Evolutionary conservation across 2,113 vertebrate species (phyloP).

Genomic region (Jacana jacana): DNA sequence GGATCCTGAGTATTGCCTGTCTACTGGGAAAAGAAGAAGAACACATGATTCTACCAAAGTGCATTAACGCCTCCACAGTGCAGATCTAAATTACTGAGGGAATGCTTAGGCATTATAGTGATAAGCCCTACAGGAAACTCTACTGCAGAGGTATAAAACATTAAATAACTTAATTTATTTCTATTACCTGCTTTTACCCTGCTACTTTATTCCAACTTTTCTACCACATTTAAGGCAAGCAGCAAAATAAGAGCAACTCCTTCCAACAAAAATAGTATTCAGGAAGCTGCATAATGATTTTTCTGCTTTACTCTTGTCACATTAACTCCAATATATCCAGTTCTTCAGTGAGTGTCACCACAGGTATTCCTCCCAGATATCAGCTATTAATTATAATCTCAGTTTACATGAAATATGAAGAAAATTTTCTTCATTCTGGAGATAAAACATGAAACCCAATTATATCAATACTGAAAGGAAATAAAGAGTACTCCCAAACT

Average conservation of each 20-base stretch:
- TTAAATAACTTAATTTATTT: constrained; percentile 22
- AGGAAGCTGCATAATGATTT: not conserved
- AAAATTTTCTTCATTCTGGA: not conserved
- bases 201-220: not conserved
- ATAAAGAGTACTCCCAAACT: not conserved
- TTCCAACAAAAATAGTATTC: not conserved
- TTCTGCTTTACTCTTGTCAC: not conserved
- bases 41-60: not conserved
- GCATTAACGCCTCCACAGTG: not conserved
- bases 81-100: not conserved
- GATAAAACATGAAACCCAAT: not conserved
- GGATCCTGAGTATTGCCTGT: not conserved
- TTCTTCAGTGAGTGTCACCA: not conserved
- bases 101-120: not conserved
- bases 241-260: not conserved
- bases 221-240: not conserved
- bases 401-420: not conserved
- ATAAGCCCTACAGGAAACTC: not conserved
- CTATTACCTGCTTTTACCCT: not conserved
- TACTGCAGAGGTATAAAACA: constrained; percentile 21
- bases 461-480: not conserved
- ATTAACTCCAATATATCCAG: not conserved
- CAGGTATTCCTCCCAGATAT: not conserved
- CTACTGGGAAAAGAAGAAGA: not conserved
- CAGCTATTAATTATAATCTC: not conserved